A percentile compares a stretch with the other conserved stretches of the same genome.
Conservation (phyloP, 2,113 vertebrate genomes). For the Proterorhinus semilunaris region DNA sequence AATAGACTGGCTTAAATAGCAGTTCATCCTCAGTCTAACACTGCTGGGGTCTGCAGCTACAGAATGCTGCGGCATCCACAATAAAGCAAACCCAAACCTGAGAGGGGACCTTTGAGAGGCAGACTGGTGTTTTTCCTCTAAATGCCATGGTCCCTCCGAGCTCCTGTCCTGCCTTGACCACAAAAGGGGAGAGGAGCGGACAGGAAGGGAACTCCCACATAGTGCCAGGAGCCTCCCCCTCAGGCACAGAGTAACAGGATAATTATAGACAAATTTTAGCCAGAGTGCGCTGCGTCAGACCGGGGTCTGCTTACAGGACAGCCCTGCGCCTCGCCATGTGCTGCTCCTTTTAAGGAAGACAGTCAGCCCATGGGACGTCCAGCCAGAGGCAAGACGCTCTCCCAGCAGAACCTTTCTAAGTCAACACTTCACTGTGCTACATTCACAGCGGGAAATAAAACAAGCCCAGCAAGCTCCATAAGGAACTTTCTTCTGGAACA, state of each 20-base stretch:
- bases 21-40: constrained; percentile 13
- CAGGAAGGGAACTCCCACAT: constrained; percentile 42
- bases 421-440: constrained; percentile 21
- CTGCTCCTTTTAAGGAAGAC: constrained; percentile 74
- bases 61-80: constrained; percentile 9
- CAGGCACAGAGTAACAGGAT: constrained; percentile 31
- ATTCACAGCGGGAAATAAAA: constrained; percentile 58
- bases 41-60: neutral
- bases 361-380: constrained; percentile 20
- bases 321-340: constrained; percentile 48
- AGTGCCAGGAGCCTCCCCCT: constrained; percentile 23
- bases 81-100: constrained; percentile 23
- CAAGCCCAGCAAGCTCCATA: constrained; percentile 38
- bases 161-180: constrained; percentile 52
- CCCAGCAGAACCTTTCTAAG: neutral
- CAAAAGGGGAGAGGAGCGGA: constrained; percentile 60
- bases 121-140: constrained; percentile 19
- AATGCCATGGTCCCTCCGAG: constrained; percentile 10
- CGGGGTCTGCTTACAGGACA: constrained; percentile 53
- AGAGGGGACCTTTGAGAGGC: constrained; percentile 27
- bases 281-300: constrained; percentile 42
- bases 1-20: constrained; percentile 53
- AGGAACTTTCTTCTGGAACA: constrained; percentile 9
- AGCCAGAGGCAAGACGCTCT: constrained; percentile 17
- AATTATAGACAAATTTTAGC: constrained; percentile 67